Evolutionary conservation across 2,797 vertebrate species (phyloP), one percentile per base, ranked within the genome.

Genomic region (Rallus crepitans): DNA sequence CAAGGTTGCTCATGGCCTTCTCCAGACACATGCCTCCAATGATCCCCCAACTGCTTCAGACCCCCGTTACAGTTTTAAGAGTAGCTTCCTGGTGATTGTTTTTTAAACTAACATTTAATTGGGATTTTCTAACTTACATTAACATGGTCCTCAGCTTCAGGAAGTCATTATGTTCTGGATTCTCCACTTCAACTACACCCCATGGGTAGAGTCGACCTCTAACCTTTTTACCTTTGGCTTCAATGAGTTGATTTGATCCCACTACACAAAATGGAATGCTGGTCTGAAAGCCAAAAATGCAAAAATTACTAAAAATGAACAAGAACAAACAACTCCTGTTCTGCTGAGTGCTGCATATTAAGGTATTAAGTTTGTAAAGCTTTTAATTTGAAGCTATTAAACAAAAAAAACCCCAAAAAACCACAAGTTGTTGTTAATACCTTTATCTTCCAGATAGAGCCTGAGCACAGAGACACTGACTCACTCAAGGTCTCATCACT

Each of bases 121-220:
- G 40, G 30, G 48, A 59, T 48, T 63, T 84, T 86, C 45, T 31
- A 15, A 97, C 99, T 98, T 96, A 99, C 99, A 99, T 99, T 70
- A 99, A 98, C 99, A 99, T 99, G 55, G 99, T 99, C 91, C 99
- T 98, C 96, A 99, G 98, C 97, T 99, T 99, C 89, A 99, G 98
- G 96, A 99, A 99, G 97, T 99, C 99, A 5, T 99, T 99, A 91
- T 99, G 99, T 76, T 99, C 99, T 0, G 99, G 99, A 95, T 99
- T 99, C 98, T 99, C 99, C 97, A 99, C 99, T 97, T 99, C 99
- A 94, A 99, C 99, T 27, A 99, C 99, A 9, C 99, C 99, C 99
- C 99, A 99, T 0, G 99, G 99, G 94, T 99, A 99, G 89, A 99
- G 98, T 20, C 99, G 99, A n/a, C 99, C 99, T 95, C 99, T 96